Evolutionary conservation across 2,113 vertebrate genomes (phyloP), one percentile per base, ranked within the genome.

Genomic region (Ovis canadensis): DNA sequence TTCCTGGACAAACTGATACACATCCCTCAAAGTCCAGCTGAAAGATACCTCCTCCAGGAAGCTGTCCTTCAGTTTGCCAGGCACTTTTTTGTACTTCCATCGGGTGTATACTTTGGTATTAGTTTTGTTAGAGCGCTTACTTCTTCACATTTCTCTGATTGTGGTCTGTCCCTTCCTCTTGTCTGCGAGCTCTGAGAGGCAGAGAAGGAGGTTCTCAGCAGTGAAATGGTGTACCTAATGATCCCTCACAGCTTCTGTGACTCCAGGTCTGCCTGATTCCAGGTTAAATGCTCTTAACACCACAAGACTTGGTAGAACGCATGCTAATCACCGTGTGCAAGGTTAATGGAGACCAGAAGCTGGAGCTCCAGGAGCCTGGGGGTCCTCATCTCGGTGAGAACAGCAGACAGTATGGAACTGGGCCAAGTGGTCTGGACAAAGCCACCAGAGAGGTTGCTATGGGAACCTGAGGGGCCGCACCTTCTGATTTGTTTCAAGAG

Each of bases 401-500:
- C 33, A 8, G 31, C 31, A 60, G 52, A 5, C 55, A 13, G 6
- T 1, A 0, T 50, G 43, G 25, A 52, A 11, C 21, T 16, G 23
- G 31, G 55, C 33, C 40, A 29, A 31, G 36, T 5, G 36, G 9
- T 55, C 7, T 17, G n/a, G 67, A 40, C 16, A 74, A 9, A 45
- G 36, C 84, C n/a, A 31, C 17, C 31, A 43, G 45, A 33, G n/a
- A n/a, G 31, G n/a, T 78, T 59, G 29, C 77, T 4, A 1, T 13
- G 45, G 92, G n/a, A 25, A 48, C n/a, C 50, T 2, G 33, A 25
- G 59, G 17, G 23, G 23, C 27, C 50, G 27, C n/a, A 23, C n/a
- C n/a, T 88, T 91, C 25, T 54, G 40, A 80, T 67, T 78, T 78
- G 50, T 85, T 80, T 88, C 33, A 59, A 80, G 29, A 88, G 23